Evolutionary conservation across 2,888 invertebrate genomes (phyloP), one percentile per base, ranked within the genome.

Genomic region (Strigamia maritima): DNA sequence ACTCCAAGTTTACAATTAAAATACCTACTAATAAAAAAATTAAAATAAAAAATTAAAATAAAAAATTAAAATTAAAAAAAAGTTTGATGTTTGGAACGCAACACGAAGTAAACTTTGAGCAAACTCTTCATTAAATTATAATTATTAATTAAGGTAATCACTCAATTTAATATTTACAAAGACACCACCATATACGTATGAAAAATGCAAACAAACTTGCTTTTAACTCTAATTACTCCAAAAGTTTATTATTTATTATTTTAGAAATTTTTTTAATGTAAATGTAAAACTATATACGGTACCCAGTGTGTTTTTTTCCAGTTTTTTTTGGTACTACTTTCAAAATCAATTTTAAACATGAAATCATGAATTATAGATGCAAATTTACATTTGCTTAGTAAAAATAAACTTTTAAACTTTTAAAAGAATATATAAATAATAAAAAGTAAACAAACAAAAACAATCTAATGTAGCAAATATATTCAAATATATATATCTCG

Each of bases 81-180:
- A 19, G 19, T n/a, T n/a, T n/a, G n/a, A 24, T 24, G 60, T 24
- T 60, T 60, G 24, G 22, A 60, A 60, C 2, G 60, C 60, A 19
- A 60, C 19, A 2, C 19, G 14, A 60, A 60, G 8, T 60, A 60
- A 24, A 60, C 60, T 60, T 60, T 60, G 60, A 60, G 60, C 60
- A 60, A 60, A 60, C 60, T 60, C 60, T 60, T 60, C 60, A 60
- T 60, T 60, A 60, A 60, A 60, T 60, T 60, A 60, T 60, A 60
- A 60, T 60, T 60, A 60, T 60, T 60, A 60, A 60, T 60, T 60
- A 60, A 60, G 60, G 60, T 60, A 60, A 60, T 60, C 60, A 60
- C 60, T 60, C 60, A 60, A 60, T 60, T 60, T 60, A 60, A 60
- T 60, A 60, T 60, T 60, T 19, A 60, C 60, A 60, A 60, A 60